Evolutionary conservation across 1,140 invertebrate species (phyloP).

Genomic region (Zaprionus lachaisei): DNA sequence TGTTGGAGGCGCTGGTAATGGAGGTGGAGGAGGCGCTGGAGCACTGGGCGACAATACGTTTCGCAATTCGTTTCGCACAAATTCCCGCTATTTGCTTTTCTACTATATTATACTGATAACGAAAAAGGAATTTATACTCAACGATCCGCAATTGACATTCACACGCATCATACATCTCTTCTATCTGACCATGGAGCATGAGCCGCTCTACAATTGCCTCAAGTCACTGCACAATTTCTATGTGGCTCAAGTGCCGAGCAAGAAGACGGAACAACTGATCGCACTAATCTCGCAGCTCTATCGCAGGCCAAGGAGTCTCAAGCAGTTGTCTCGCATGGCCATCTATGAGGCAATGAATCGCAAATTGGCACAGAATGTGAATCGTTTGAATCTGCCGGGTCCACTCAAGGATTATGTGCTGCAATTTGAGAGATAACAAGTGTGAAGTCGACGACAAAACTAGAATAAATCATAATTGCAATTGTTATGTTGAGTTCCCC

Average conservation of each 20-base stretch:
- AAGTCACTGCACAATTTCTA: constrained; percentile 88
- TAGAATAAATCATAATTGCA: no score
- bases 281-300: constrained; percentile 87
- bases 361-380: constrained; percentile 87
- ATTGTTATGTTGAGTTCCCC: constrained; percentile 34
- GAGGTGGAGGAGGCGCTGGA: constrained; percentile 29
- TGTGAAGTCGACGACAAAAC: neutral
- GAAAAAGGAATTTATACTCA: constrained; percentile 88
- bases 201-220: constrained; percentile 87
- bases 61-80: constrained; percentile 87
- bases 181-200: constrained; percentile 89
- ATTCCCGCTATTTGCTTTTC: constrained; percentile 87
- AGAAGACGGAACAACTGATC: constrained; percentile 87
- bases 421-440: constrained; percentile 87
- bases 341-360: constrained; percentile 88
- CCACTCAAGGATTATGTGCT: constrained; percentile 89
- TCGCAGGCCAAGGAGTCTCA: constrained; percentile 87
- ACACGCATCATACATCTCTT: constrained; percentile 88
- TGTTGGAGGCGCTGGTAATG: constrained; percentile 38
- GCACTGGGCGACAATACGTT: constrained; percentile 73
- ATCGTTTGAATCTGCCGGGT: constrained; percentile 88
- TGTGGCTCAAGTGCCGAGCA: constrained; percentile 88
- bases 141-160: constrained; percentile 87
- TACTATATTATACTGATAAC: constrained; percentile 89
- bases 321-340: constrained; percentile 88